A percentile compares a stretch with the other conserved stretches of the same genome.
Conservation (phyloP, 2,113 vertebrate species). For the Notarius lentiginosus region DNA sequence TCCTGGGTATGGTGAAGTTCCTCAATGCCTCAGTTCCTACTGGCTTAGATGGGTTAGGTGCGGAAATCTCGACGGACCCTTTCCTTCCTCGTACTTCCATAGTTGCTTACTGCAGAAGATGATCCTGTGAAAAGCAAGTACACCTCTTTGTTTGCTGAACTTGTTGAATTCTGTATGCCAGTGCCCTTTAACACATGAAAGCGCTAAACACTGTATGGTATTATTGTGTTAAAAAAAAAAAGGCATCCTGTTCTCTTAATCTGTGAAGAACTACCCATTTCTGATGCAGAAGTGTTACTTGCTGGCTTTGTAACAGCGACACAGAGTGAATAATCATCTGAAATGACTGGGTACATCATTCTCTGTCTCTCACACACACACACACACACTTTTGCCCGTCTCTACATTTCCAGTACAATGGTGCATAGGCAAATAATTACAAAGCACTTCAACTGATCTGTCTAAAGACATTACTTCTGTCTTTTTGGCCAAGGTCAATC, state of each 20-base stretch:
- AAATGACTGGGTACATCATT: not conserved
- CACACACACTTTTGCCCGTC: not conserved
- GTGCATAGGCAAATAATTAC: constrained; percentile 1
- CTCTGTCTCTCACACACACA: not conserved
- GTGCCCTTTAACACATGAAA: not conserved
- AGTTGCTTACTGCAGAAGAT: constrained; percentile 33
- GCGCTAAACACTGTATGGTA: not conserved
- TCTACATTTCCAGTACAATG: not conserved
- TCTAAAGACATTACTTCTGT: not conserved
- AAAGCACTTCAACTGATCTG: not conserved
- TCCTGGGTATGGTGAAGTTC: constrained; percentile 61
- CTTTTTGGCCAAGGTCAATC: not conserved
- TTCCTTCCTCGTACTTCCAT: constrained; percentile 41
- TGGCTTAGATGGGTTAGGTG: constrained; percentile 1
- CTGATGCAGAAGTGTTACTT: constrained; percentile 5
- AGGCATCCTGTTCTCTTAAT: not conserved
- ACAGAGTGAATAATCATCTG: not conserved
- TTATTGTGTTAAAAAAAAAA: not conserved
- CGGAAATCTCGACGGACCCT: constrained; percentile 9
- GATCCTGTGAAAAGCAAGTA: constrained; percentile 35
- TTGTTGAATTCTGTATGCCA: not conserved
- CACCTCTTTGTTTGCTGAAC: not conserved
- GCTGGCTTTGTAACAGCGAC: not conserved
- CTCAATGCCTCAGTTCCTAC: constrained; percentile 27
- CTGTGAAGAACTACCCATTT: not conserved